Conservation (phyloP, 2,888 invertebrate genomes). For the Colostygia pectinataria region DNA sequence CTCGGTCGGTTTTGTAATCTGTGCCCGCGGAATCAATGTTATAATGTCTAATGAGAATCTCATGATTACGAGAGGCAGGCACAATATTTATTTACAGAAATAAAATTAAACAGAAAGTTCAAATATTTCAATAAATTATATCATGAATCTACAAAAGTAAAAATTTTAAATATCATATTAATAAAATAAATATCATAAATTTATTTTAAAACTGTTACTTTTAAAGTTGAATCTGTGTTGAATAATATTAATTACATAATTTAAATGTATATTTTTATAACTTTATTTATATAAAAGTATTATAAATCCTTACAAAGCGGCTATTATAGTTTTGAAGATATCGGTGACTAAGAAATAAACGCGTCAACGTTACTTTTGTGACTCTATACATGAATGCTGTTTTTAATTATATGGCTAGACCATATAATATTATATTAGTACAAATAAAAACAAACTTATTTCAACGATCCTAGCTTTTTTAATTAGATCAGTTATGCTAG, state of each 20-base stretch:
- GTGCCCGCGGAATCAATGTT: slow-evolving; percentile 10
- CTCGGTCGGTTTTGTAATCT: slow-evolving; percentile 6
- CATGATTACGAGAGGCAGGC: slow-evolving; percentile 48
- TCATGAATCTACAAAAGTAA: slow-evolving; percentile 21
- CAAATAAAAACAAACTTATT: not conserved
- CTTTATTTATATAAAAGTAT: slow-evolving; percentile 74
- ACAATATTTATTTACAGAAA: no score
- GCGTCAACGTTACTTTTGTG: slow-evolving; percentile 6
- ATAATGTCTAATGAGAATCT: slow-evolving; percentile 59
- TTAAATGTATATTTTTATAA: slow-evolving; percentile 79
- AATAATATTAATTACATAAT: slow-evolving; percentile 72
- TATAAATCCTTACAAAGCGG: slow-evolving; percentile 57
- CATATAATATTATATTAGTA: no score
- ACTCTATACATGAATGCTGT: slow-evolving; percentile 25
- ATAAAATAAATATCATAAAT: slow-evolving; percentile 24
- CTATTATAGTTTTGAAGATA: slow-evolving; percentile 52
- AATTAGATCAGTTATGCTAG: slow-evolving; percentile 12
- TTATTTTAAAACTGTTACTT: slow-evolving; percentile 65
- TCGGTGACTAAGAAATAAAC: slow-evolving; percentile 42
- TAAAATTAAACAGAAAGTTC: slow-evolving; percentile 26
- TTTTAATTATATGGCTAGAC: not conserved
- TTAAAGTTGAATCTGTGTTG: slow-evolving; percentile 70
- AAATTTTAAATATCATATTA: slow-evolving; percentile 34
- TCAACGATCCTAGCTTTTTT: no score
- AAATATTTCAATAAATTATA: slow-evolving; percentile 26